phyloP scores from a whole-genome alignment of 2,113 vertebrate species.

The Tetrao urogallus region DNA sequence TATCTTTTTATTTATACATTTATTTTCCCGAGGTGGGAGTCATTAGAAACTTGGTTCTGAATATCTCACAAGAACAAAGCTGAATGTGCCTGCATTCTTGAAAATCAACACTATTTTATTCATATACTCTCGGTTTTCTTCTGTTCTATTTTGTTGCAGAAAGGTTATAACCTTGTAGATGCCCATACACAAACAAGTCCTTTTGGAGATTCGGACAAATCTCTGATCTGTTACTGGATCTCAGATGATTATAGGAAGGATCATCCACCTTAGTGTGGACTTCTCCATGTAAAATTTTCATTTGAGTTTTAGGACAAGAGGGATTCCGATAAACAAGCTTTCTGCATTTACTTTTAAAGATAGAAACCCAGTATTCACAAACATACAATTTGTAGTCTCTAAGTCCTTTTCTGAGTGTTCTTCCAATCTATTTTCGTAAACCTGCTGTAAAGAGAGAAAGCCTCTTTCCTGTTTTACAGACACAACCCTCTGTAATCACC shows the following conservation, averaged over 20 bases:
- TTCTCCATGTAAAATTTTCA: not conserved
- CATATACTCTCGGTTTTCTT: not conserved
- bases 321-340: not conserved
- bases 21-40: not conserved
- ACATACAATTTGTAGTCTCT: not conserved
- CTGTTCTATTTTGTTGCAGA: not conserved
- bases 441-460: not conserved
- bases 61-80: rapidly evolving
- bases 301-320: not conserved
- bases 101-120: not conserved
- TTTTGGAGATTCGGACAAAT: not conserved
- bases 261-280: not conserved
- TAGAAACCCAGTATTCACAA: not conserved
- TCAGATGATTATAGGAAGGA: not conserved
- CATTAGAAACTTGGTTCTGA: not conserved
- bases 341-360: not conserved
- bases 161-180: not conserved
- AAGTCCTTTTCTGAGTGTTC: not conserved
- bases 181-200: not conserved
- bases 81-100: not conserved
- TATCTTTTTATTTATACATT: not conserved
- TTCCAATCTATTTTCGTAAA: not conserved
- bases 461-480: not conserved
- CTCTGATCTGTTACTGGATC: not conserved
- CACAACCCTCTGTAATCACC: not conserved